Percentiles rank a stretch among this genome's conserved stretches.
phyloP scores from a whole-genome alignment of 2,113 vertebrate species.

The Bungarus multicinctus region DNA sequence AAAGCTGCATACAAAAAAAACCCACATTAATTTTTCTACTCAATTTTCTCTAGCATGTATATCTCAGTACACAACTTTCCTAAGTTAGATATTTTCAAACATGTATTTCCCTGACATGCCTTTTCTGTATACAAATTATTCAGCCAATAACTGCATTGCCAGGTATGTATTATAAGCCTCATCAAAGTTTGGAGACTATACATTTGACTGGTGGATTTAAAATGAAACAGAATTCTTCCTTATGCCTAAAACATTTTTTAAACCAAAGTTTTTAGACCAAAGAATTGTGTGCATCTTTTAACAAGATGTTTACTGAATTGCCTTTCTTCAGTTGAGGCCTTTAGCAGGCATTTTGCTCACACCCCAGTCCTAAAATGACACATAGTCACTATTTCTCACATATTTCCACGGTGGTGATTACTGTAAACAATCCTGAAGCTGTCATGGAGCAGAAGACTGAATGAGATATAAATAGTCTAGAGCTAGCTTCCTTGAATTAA shows the following conservation, averaged over 20 bases:
- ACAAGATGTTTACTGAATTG: neutral
- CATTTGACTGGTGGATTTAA: neutral
- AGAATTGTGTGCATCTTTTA: neutral
- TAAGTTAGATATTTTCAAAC: neutral
- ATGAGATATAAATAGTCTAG: constrained; percentile 5
- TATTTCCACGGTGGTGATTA: neutral
- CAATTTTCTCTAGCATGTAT: neutral
- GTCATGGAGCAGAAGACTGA: neutral
- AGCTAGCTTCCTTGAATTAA: neutral
- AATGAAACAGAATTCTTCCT: neutral
- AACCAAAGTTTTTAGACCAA: neutral
- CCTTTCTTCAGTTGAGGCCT: neutral
- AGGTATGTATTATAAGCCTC: neutral
- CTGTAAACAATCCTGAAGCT: neutral
- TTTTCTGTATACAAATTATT: neutral
- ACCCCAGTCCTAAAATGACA: neutral
- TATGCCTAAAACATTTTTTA: neutral
- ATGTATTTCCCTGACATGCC: neutral
- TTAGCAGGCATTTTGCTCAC: neutral
- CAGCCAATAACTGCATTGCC: neutral
- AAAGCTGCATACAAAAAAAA: neutral
- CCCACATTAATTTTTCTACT: neutral
- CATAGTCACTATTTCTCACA: neutral
- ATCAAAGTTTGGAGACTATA: neutral
- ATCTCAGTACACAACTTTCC: neutral